Evolutionary conservation across 2,113 vertebrate species (phyloP).

Genomic region (Nipponia nippon): DNA sequence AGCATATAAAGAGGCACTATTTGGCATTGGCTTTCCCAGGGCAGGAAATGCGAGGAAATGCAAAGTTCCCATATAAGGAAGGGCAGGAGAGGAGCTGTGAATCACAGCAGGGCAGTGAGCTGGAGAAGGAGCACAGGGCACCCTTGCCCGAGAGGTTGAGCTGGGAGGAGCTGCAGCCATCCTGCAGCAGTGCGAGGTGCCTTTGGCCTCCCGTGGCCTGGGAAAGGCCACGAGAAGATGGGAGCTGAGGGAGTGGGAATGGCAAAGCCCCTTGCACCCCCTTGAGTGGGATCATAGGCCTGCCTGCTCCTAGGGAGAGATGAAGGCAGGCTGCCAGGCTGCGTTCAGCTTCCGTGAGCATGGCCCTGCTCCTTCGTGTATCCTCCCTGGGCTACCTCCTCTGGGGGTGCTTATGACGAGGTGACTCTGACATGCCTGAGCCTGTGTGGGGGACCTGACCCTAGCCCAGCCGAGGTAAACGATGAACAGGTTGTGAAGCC

Average conservation of each 20-base stretch:
- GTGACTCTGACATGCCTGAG: not conserved
- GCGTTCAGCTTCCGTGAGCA: not conserved
- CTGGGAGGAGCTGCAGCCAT: not conserved
- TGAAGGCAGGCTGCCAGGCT: not conserved
- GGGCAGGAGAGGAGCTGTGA: not conserved
- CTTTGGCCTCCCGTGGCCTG: not conserved
- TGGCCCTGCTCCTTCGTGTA: not conserved
- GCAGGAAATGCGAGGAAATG: not conserved
- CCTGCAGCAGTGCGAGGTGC: not conserved
- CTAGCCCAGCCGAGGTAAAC: not conserved
- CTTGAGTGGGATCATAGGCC: not conserved
- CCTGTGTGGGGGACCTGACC: not conserved
- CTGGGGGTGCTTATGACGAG: not conserved
- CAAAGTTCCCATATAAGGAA: not conserved
- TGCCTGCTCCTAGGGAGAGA: not conserved
- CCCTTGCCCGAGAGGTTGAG: too few species aligned
- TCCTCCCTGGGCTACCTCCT: not conserved
- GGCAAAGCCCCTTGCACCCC: not conserved
- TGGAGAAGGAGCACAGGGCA: not conserved
- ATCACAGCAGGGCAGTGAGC: not conserved
- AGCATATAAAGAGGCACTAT: not conserved
- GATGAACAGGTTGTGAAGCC: not conserved
- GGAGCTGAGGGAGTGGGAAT: not conserved
- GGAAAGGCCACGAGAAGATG: rapidly evolving
- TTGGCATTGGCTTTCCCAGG: not conserved